Evolutionary conservation across 2,797 vertebrate species (phyloP), one percentile per base, ranked within the genome.

Genomic region (Rhincodon typus): DNA sequence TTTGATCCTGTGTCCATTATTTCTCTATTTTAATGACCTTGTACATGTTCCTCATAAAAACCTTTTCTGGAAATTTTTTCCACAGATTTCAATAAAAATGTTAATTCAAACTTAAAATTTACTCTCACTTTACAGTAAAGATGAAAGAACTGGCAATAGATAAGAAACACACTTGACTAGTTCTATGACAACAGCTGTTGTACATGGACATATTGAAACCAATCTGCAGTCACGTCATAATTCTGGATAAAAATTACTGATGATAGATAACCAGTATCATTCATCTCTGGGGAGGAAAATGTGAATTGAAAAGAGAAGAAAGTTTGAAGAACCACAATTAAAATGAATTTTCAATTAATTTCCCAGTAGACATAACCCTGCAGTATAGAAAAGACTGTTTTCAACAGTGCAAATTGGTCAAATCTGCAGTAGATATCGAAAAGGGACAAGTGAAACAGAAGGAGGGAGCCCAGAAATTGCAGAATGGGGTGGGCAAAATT

Each of bases 81-180:
- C 53, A 90, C 50, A 27, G n/a, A 93, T 69, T 93, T 69, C 90
- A 93, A 93, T 93, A 93, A 93, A 69, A 69, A 93, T 93, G 90
- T 93, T 93, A 93, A 93, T 93, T 93, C 66, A 67, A 69, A 69
- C 90, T 93, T 93, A 93, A 93, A 96, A 96, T 97, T 69, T 69
- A 42, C 96, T 97, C 97, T 96, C 95, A 96, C 96, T 97, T 96
- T 96, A 72, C 96, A 82, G 97, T 97, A 97, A 97, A 97, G 97
- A 97, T 96, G 97, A 96, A 96, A 97, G 96, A 96, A 96, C 96
- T 42, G 69, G 38, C 38, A 67, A 23, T 42, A 42, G 90, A 93
- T 93, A 93, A 93, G 90, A 69, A 93, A 93, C 69, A 38, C 90
- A 69, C 66, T 93, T 93, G n/a, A 93, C 90, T 69, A 17, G 70